A percentile compares a stretch with the other conserved stretches of the same genome.
phyloP scores from a whole-genome alignment of 2,113 vertebrate genomes.

The Hiodon tergisus region DNA sequence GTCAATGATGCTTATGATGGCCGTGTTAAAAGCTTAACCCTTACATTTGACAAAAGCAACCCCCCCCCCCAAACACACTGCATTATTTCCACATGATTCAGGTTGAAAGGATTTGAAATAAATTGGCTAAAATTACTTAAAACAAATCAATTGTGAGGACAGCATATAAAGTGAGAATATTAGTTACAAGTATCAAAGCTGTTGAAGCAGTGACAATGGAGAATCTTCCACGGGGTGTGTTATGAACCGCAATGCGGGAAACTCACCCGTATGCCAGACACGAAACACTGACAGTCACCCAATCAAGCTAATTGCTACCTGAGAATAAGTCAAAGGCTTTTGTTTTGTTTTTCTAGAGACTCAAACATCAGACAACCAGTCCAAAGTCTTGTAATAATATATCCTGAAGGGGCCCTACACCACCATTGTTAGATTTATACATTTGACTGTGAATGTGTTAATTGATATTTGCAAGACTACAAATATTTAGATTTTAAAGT shows the following conservation, averaged over 20 bases:
- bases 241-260: conserved; percentile 2
- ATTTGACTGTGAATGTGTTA: too few relatives aligned
- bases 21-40: conserved; percentile 6
- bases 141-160: background rate
- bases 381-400: too few relatives aligned
- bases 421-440: too few relatives aligned
- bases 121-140: too few relatives aligned
- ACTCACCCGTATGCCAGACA: background rate
- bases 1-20: background rate
- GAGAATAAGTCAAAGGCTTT: conserved; percentile 17
- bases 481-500: too few relatives aligned
- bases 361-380: conserved; percentile 11
- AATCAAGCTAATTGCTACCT: conserved; percentile 25
- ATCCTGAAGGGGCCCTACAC: too few relatives aligned
- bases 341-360: conserved; percentile 9
- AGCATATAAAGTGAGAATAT: background rate
- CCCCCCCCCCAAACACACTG: background rate
- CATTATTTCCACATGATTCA: background rate
- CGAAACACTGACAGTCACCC: background rate
- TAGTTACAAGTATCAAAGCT: background rate
- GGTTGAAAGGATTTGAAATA: background rate
- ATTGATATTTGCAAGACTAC: too few relatives aligned
- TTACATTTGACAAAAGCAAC: conserved; percentile 6
- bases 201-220: background rate
- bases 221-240: background rate